phyloP scores from a whole-genome alignment of 2,113 vertebrate genomes.

The Morphnarchus princeps region DNA sequence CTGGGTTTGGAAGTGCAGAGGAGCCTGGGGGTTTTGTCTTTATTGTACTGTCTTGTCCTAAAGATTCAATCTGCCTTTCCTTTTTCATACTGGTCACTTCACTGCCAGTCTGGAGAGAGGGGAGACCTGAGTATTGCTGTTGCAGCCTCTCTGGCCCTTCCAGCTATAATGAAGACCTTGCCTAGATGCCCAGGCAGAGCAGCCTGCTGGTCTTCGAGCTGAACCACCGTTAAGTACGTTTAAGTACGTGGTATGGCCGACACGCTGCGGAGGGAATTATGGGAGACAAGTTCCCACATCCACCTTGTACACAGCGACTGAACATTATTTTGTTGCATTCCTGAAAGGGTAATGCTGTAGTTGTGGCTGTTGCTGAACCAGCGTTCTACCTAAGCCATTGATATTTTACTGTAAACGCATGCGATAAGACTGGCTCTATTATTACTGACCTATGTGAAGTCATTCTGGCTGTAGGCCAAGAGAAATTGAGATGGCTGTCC shows the following conservation, averaged over 20 bases:
- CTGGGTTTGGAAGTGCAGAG: neutral
- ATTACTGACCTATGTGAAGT: neutral
- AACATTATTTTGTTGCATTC: neutral
- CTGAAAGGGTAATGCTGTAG: neutral
- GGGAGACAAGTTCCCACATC: neutral
- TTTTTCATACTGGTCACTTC: neutral
- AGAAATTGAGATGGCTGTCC: neutral
- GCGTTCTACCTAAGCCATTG: neutral
- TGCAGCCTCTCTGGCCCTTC: neutral
- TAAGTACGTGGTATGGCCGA: neutral
- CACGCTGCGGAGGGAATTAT: rapidly evolving
- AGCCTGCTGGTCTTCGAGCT: neutral
- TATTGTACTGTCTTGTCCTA: neutral
- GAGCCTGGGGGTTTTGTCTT: neutral
- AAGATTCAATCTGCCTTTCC: neutral
- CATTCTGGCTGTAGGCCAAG: neutral
- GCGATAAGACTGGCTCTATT: neutral
- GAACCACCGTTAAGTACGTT: neutral
- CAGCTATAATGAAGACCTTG: neutral
- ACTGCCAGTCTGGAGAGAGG: neutral
- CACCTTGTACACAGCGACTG: neutral
- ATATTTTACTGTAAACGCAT: neutral
- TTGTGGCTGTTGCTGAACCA: neutral
- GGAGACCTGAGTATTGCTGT: neutral
- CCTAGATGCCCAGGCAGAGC: neutral